Evolutionary conservation across 2,113 vertebrate genomes (phyloP).

Genomic region (Terrapene triunguis): DNA sequence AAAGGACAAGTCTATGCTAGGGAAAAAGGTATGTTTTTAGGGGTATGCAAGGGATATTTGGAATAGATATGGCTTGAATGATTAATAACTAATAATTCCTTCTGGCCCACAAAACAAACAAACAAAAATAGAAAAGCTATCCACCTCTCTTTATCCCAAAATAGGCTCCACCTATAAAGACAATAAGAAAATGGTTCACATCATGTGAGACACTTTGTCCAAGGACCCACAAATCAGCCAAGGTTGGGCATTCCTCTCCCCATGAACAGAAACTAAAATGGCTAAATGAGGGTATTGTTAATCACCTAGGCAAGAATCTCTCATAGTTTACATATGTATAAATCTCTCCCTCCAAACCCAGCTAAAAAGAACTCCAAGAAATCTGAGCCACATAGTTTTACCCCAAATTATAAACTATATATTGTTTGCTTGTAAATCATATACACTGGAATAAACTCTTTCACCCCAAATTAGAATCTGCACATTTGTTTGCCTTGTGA

Average conservation of each 20-base stretch:
- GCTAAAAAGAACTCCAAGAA: background rate
- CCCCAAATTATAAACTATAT: background rate
- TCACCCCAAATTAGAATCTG: background rate
- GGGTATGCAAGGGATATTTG: background rate
- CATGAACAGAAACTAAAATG: background rate
- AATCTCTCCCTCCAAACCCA: background rate
- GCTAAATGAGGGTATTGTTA: background rate
- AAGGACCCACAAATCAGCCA: background rate
- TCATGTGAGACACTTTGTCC: background rate
- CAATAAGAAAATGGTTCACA: background rate
- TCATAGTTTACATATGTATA: background rate
- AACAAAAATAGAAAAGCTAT: background rate
- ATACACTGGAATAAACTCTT: background rate
- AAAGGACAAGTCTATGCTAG: fast-evolving
- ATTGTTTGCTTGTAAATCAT: background rate
- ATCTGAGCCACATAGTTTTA: background rate
- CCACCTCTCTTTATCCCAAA: background rate
- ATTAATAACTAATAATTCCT: background rate
- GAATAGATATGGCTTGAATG: background rate
- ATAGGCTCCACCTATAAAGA: background rate
- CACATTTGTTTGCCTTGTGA: background rate
- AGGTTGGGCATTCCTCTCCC: background rate
- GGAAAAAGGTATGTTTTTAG: background rate
- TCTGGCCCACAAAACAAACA: background rate
- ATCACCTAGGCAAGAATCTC: background rate